Conservation (phyloP, 2,888 invertebrate species). For the Dione juno region DNA sequence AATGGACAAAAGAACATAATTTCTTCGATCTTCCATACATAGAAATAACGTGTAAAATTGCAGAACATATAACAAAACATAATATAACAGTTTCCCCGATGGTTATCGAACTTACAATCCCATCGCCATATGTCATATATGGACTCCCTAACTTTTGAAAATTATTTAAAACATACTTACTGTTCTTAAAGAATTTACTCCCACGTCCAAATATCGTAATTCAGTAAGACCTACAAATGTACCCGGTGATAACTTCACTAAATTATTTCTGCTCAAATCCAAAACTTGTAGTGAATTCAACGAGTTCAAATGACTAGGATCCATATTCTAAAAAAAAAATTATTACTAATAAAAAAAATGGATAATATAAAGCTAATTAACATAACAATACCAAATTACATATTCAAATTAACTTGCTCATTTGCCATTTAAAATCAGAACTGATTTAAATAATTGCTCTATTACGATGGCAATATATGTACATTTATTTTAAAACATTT, state of each 20-base stretch:
- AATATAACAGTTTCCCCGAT: too few relatives aligned
- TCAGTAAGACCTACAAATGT: slow-evolving; percentile 90
- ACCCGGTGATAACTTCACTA: slow-evolving; percentile 91
- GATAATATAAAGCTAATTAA: background rate
- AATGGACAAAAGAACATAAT: too few relatives aligned
- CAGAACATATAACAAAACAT: too few relatives aligned
- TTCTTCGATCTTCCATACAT: too few relatives aligned
- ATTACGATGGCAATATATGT: slow-evolving; percentile 2
- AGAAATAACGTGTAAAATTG: too few relatives aligned
- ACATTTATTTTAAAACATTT: background rate
- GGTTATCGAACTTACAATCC: too few relatives aligned
- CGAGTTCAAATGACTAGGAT: slow-evolving; percentile 87
- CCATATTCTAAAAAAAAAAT: slow-evolving; percentile 86
- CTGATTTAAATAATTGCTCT: slow-evolving; percentile 11
- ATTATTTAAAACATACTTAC: slow-evolving; percentile 78
- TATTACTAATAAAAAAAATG: slow-evolving; percentile 71
- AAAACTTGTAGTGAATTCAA: slow-evolving; percentile 88
- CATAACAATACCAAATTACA: slow-evolving; percentile 9
- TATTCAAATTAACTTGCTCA: slow-evolving; percentile 15
- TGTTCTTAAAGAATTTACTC: slow-evolving; percentile 93
- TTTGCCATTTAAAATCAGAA: slow-evolving; percentile 15
- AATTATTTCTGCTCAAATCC: slow-evolving; percentile 92
- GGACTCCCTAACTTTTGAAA: background rate
- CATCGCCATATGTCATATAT: too few relatives aligned
- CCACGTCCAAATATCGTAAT: slow-evolving; percentile 90